Conservation (phyloP, 2,888 invertebrate genomes). For the Stegana nigrithorax region DNA sequence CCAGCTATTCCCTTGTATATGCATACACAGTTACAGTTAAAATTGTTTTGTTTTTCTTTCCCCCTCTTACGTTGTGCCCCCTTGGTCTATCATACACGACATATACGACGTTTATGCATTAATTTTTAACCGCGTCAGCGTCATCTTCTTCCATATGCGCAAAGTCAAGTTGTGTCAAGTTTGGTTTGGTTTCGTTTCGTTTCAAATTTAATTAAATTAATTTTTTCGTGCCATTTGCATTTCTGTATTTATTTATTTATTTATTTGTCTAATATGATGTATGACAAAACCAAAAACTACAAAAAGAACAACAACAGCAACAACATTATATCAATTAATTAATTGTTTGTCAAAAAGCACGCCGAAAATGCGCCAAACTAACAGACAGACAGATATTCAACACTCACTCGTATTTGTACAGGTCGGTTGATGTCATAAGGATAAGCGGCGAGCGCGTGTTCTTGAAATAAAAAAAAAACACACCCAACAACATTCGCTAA, state of each 20-base stretch:
- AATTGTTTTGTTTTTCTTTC: slow-evolving; percentile 20
- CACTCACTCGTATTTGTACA: not conserved
- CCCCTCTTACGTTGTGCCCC: too few species aligned
- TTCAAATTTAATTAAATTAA: slow-evolving; percentile 14
- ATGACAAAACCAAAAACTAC: not conserved
- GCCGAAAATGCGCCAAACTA: not conserved
- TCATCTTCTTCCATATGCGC: not conserved
- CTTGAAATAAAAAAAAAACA: too few species aligned
- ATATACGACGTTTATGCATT: slow-evolving; percentile 33
- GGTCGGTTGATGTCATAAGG: slow-evolving; percentile 8
- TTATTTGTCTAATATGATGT: not conserved
- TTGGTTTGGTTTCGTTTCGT: too few species aligned
- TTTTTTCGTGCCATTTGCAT: not conserved
- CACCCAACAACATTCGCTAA: not conserved
- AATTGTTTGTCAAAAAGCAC: slow-evolving; percentile 5
- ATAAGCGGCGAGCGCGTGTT: not conserved
- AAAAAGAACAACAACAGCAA: not conserved
- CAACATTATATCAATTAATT: slow-evolving; percentile 3
- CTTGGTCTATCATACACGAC: slow-evolving; percentile 22
- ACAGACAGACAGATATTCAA: not conserved
- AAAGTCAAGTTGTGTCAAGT: too few species aligned
- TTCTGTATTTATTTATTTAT: not conserved
- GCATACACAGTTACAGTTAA: slow-evolving; percentile 7
- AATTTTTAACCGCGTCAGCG: slow-evolving; percentile 2
- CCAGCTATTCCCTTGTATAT: slow-evolving; percentile 20